Evolutionary conservation across 2,797 vertebrate genomes (phyloP).

Genomic region (Coregonus sp.): DNA sequence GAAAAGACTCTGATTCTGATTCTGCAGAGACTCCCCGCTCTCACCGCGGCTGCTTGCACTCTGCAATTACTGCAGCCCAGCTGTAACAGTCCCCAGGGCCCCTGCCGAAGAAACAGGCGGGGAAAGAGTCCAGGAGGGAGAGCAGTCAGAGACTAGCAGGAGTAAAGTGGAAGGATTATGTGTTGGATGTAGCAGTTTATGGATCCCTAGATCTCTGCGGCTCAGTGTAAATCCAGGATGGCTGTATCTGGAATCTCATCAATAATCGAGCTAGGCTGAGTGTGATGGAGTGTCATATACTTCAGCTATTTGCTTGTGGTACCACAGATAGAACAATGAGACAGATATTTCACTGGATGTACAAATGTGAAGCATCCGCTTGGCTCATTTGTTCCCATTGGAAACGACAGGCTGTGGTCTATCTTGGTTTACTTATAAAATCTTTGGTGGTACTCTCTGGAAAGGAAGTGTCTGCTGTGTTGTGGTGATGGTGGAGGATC

Average conservation of each 20-base stretch:
- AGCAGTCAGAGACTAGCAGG: slow-evolving; percentile 48
- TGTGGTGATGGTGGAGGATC: neutral
- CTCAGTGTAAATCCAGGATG: slow-evolving; percentile 55
- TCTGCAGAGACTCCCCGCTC: slow-evolving; percentile 29
- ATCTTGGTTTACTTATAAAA: neutral
- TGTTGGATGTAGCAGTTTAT: slow-evolving; percentile 48
- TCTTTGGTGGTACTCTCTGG: no score
- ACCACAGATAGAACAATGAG: no score
- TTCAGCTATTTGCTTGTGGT: slow-evolving; percentile 38
- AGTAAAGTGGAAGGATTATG: slow-evolving; percentile 50
- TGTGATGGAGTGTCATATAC: slow-evolving; percentile 67
- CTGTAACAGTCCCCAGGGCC: slow-evolving; percentile 68
- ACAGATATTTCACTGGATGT: no score
- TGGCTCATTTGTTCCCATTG: no score
- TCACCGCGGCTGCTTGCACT: slow-evolving; percentile 56
- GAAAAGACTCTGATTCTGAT: slow-evolving; percentile 37
- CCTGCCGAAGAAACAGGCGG: slow-evolving; percentile 44
- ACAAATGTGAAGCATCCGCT: no score
- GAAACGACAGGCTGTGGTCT: no score
- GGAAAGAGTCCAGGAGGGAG: slow-evolving; percentile 31
- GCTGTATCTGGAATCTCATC: slow-evolving; percentile 55
- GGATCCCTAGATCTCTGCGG: slow-evolving; percentile 46
- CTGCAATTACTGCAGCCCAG: slow-evolving; percentile 70
- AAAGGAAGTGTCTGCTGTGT: neutral
- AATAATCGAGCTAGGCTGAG: slow-evolving; percentile 31